Conservation (phyloP, 2,888 invertebrate genomes). For the Coelinius sp. region DNA sequence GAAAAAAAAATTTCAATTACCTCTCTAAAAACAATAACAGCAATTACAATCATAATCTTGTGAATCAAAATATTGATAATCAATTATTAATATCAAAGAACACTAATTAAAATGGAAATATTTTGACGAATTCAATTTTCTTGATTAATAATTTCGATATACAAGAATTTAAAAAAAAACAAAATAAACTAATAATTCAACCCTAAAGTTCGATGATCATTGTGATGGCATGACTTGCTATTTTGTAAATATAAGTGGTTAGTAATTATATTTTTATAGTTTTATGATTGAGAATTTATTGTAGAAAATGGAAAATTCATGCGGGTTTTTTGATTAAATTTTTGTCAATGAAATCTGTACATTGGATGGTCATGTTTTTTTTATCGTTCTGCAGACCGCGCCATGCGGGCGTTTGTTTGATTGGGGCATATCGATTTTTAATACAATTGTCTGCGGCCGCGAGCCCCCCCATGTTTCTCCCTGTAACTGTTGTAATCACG, state of each 20-base stretch:
- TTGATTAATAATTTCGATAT: not conserved
- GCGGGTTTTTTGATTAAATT: not conserved
- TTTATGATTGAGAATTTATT: not conserved
- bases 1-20: not conserved
- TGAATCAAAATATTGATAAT: not conserved
- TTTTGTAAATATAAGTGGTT: slow-evolving; percentile 61
- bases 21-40: not conserved
- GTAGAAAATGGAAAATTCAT: slow-evolving; percentile 1
- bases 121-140: not conserved
- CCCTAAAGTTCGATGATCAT: slow-evolving; percentile 34
- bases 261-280: slow-evolving; percentile 41
- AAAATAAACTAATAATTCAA: not conserved
- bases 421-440: slow-evolving; percentile 32
- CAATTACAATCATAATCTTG: not conserved
- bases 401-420: slow-evolving; percentile 31
- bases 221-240: slow-evolving; percentile 58
- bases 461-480: not conserved
- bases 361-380: not conserved
- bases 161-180: not conserved
- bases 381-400: not conserved
- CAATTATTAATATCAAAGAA: not conserved
- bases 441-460: slow-evolving; percentile 16
- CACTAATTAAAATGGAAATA: not conserved
- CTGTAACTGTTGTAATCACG: slow-evolving; percentile 1
- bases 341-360: too few species aligned